Evolutionary conservation across 2,113 vertebrate genomes (phyloP).

Genomic region (Paramisgurnus dabryanus): DNA sequence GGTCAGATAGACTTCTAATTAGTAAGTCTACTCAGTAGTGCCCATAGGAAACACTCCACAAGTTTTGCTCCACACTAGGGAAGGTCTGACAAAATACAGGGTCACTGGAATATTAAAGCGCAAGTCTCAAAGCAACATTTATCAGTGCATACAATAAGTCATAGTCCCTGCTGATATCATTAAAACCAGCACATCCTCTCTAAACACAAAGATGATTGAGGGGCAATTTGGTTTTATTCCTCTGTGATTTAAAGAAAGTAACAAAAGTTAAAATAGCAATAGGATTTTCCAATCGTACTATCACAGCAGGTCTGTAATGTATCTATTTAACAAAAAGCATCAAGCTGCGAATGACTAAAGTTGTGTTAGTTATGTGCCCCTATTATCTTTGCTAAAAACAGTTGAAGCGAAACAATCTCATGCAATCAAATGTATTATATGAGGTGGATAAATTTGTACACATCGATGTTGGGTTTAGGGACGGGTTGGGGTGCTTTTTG

Average conservation of each 20-base stretch:
- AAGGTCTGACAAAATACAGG: not conserved
- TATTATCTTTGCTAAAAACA: too few relatives aligned
- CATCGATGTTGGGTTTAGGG: too few relatives aligned
- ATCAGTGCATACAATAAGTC: not conserved
- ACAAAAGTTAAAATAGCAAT: not conserved
- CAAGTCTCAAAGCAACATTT: not conserved
- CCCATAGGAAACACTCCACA: constrained; percentile 30
- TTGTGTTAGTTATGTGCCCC: too few relatives aligned
- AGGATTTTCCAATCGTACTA: constrained; percentile 3
- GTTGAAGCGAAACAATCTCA: too few relatives aligned
- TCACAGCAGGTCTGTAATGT: not conserved
- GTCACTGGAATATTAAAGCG: constrained; percentile 7
- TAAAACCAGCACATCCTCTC: constrained; percentile 9
- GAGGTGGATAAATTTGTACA: too few relatives aligned
- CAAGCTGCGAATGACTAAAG: too few relatives aligned
- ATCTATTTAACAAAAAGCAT: not conserved
- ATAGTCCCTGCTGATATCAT: constrained; percentile 10
- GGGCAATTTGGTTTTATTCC: constrained; percentile 5
- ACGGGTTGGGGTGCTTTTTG: too few relatives aligned
- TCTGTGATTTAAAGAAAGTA: constrained; percentile 3
- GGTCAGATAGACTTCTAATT: constrained; percentile 52
- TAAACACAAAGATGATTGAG: constrained; percentile 2
- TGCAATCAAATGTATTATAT: too few relatives aligned
- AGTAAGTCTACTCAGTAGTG: constrained; percentile 25
- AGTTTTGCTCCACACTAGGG: not conserved